phyloP scores from a whole-genome alignment of 2,888 invertebrate species.

The Ophion obscuratus region DNA sequence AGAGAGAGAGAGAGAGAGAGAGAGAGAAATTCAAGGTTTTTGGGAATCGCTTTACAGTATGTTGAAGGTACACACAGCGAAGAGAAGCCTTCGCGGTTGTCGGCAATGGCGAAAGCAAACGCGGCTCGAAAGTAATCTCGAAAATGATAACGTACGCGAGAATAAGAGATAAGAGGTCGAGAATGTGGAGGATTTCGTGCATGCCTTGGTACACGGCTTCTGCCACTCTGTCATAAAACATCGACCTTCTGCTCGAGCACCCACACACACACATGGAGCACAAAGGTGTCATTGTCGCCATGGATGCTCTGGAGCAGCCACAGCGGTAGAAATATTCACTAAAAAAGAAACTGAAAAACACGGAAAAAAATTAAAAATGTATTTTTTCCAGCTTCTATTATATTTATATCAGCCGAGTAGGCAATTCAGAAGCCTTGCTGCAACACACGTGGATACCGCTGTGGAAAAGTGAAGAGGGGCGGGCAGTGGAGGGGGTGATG shows the following conservation, averaged over 20 bases:
- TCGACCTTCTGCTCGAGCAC: slow-evolving; percentile 61
- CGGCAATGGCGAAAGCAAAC: slow-evolving; percentile 41
- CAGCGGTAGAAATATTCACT: slow-evolving; percentile 45
- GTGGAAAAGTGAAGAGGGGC: not conserved
- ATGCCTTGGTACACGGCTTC: slow-evolving; percentile 26
- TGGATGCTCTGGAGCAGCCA: slow-evolving; percentile 48
- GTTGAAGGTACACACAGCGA: slow-evolving; percentile 3
- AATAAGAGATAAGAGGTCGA: slow-evolving; percentile 73
- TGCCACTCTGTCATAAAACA: slow-evolving; percentile 34
- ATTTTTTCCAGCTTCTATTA: slow-evolving; percentile 59
- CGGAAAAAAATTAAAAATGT: slow-evolving; percentile 51
- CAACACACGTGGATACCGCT: not conserved
- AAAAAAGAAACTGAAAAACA: not conserved
- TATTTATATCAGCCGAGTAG: slow-evolving; percentile 39
- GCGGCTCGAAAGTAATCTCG: slow-evolving; percentile 72
- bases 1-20: not conserved
- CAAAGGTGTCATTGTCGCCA: slow-evolving; percentile 59
- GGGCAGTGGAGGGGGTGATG: not conserved
- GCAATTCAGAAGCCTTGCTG: slow-evolving; percentile 13
- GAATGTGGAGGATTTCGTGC: slow-evolving; percentile 53
- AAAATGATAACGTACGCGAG: slow-evolving; percentile 71
- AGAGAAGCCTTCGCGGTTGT: slow-evolving; percentile 37
- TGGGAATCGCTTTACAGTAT: not conserved
- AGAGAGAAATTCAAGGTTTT: not conserved
- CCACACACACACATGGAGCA: slow-evolving; percentile 12